Conservation (phyloP, 2,888 invertebrate species). For the Diarsia dahlii region DNA sequence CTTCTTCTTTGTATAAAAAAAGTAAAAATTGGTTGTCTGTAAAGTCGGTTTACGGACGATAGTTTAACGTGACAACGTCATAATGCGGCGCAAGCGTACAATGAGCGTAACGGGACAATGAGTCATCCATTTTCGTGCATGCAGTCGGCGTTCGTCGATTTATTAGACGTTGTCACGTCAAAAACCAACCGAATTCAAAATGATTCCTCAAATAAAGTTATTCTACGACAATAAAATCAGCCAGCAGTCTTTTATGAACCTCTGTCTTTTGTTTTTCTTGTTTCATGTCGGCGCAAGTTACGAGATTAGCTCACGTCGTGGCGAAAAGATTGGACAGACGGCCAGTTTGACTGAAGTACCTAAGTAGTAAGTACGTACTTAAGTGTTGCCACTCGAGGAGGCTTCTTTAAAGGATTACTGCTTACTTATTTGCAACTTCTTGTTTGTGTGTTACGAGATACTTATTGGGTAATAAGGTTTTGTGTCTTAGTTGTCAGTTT, state of each 20-base stretch:
- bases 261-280: background rate
- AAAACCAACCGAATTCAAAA: background rate
- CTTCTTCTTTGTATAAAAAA: background rate
- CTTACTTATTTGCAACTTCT: constrained; percentile 9
- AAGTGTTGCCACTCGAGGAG: constrained; percentile 4
- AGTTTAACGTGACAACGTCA: too few species aligned
- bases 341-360: constrained; percentile 3
- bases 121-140: too few species aligned
- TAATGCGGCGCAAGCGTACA: too few species aligned
- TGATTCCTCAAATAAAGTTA: background rate
- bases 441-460: constrained; percentile 17
- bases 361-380: constrained; percentile 25
- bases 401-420: constrained; percentile 24
- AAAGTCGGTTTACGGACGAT: too few species aligned
- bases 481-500: background rate
- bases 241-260: background rate
- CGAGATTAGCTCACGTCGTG: constrained; percentile 6
- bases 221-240: background rate
- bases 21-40: too few species aligned
- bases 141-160: too few species aligned
- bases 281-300: background rate
- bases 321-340: constrained; percentile 13
- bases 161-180: too few species aligned
- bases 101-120: too few species aligned
- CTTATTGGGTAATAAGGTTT: background rate